Conservation (phyloP, 2,797 vertebrate genomes). For the Centropyge bicolor region DNA sequence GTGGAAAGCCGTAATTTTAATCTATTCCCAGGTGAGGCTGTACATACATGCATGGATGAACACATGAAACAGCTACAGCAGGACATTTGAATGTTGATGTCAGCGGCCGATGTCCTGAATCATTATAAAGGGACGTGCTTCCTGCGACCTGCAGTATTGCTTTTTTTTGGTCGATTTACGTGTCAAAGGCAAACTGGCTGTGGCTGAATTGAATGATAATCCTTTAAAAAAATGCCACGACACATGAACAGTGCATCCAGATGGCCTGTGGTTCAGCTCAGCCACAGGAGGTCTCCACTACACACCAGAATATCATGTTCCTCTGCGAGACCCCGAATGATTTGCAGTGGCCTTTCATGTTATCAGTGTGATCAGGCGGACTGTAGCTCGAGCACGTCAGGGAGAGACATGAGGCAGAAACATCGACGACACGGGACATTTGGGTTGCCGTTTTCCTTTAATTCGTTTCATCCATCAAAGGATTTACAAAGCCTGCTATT, state of each 20-base stretch:
- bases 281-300: constrained; percentile 77
- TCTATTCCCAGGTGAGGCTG: constrained; percentile 33
- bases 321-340: constrained; percentile 26
- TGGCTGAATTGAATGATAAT: constrained; percentile 39
- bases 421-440: constrained; percentile 57
- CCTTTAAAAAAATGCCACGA: constrained; percentile 1
- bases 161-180: background rate
- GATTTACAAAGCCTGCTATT: constrained; percentile 85
- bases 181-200: constrained; percentile 22
- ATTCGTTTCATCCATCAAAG: constrained; percentile 79
- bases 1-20: constrained; percentile 25
- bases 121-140: constrained; percentile 22
- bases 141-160: constrained; percentile 19
- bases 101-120: constrained; percentile 14
- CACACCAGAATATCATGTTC: constrained; percentile 54
- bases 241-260: constrained; percentile 52
- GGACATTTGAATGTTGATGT: constrained; percentile 27
- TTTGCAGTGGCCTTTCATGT: constrained; percentile 25
- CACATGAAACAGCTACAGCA: constrained; percentile 18
- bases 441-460: constrained; percentile 80
- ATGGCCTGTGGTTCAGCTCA: constrained; percentile 65
- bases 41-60: constrained; percentile 27
- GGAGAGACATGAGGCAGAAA: constrained; percentile 39
- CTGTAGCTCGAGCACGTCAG: constrained; percentile 16
- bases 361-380: constrained; percentile 27